Conservation (phyloP, 2,888 invertebrate genomes). For the Clepsis dumicolana region DNA sequence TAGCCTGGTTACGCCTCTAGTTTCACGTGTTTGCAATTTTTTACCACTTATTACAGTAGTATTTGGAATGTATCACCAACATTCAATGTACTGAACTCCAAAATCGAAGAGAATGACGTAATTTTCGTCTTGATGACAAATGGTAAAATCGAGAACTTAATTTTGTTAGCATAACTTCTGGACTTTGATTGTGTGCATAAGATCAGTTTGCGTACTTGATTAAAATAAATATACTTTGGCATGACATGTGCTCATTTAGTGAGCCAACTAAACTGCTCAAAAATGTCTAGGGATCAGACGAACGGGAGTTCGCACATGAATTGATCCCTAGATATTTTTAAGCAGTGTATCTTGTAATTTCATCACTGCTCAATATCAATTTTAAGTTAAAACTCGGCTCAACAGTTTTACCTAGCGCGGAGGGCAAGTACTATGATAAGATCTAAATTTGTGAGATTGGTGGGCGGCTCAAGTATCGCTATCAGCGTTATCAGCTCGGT, state of each 20-base stretch:
- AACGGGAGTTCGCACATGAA: no score
- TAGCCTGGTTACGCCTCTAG: slow-evolving; percentile 69
- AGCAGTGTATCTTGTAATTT: not conserved
- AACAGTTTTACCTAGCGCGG: slow-evolving; percentile 24
- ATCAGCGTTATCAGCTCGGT: slow-evolving; percentile 72
- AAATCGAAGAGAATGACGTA: not conserved
- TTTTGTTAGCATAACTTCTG: no score
- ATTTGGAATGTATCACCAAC: not conserved
- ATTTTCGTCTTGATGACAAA: no score
- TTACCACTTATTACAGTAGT: not conserved
- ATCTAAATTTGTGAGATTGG: slow-evolving; percentile 19
- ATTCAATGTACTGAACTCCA: not conserved
- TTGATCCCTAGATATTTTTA: no score
- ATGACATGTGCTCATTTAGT: no score
- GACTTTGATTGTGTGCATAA: no score
- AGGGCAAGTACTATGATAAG: slow-evolving; percentile 26
- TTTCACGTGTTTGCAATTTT: slow-evolving; percentile 39
- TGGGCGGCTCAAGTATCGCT: slow-evolving; percentile 45
- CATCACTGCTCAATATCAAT: not conserved
- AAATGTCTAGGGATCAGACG: no score
- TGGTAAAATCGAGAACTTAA: no score
- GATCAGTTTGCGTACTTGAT: no score
- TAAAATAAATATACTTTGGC: no score
- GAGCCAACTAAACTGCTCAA: no score
- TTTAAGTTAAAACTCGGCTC: not conserved